Conservation (phyloP, 2,797 vertebrate species). For the Malurus splendens region DNA sequence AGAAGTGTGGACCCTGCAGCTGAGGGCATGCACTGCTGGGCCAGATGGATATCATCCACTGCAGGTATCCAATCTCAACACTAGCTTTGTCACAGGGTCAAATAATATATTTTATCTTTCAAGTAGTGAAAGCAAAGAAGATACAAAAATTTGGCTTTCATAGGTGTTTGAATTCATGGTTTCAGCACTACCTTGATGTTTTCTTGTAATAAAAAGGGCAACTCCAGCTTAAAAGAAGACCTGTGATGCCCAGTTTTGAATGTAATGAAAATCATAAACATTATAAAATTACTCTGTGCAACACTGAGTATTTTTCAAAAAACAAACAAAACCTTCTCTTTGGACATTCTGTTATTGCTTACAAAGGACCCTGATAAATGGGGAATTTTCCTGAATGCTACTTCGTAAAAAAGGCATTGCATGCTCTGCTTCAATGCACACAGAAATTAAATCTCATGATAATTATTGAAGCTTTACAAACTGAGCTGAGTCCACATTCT, state of each 20-base stretch:
- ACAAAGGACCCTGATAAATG: background rate
- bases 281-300: background rate
- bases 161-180: background rate
- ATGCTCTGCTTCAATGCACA: background rate
- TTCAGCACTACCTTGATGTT: background rate
- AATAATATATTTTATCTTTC: background rate
- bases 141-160: background rate
- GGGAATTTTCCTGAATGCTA: background rate
- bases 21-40: background rate
- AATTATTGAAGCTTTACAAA: conserved; percentile 11
- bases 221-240: background rate
- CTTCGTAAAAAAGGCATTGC: background rate
- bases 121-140: background rate
- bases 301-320: background rate
- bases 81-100: background rate
- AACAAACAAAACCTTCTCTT: background rate
- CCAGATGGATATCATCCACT: background rate
- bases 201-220: background rate
- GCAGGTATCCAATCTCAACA: background rate
- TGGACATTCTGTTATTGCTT: background rate
- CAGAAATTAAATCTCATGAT: conserved; percentile 24
- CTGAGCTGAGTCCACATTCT: background rate
- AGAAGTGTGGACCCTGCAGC: background rate
- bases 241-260: background rate
- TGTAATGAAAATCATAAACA: background rate